phyloP scores from a whole-genome alignment of 1,140 invertebrate genomes.

The Temnothorax curvispinosus region DNA sequence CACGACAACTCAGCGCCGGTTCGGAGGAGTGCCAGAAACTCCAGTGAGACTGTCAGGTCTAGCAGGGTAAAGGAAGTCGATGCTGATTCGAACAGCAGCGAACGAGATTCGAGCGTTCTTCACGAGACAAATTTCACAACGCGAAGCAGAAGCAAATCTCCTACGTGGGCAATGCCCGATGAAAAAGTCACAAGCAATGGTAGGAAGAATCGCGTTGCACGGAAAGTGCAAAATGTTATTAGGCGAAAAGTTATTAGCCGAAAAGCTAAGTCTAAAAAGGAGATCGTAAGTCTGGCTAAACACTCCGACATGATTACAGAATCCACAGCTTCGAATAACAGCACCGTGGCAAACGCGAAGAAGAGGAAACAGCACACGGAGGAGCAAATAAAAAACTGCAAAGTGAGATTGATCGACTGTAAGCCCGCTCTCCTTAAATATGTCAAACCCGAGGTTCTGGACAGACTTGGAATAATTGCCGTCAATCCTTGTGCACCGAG shows the following conservation, averaged over 20 bases:
- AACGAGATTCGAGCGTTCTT: not conserved
- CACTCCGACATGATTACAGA: not conserved
- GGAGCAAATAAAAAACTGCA: constrained; percentile 76
- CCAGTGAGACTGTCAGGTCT: constrained; percentile 44
- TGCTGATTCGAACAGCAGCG: not conserved
- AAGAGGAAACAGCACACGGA: constrained; percentile 57
- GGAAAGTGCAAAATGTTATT: not conserved
- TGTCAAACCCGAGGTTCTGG: constrained; percentile 58
- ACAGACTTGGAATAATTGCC: constrained; percentile 71
- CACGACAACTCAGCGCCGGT: not conserved
- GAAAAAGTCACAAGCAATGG: constrained; percentile 25
- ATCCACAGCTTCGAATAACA: not conserved
- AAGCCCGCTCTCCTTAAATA: constrained; percentile 75
- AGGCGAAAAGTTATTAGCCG: not conserved
- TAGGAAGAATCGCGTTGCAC: constrained; percentile 15
- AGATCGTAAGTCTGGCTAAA: not conserved
- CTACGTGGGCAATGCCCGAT: not conserved
- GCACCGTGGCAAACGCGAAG: not conserved
- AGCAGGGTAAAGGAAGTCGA: constrained; percentile 38
- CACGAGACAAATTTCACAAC: not conserved
- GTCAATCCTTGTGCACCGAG: constrained; percentile 47
- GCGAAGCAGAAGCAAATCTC: not conserved
- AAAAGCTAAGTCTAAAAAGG: not conserved
- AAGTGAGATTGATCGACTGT: constrained; percentile 78
- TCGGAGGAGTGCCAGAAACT: constrained; percentile 63